phyloP scores from a whole-genome alignment of 2,888 invertebrate genomes.

The Apodemia zela region DNA sequence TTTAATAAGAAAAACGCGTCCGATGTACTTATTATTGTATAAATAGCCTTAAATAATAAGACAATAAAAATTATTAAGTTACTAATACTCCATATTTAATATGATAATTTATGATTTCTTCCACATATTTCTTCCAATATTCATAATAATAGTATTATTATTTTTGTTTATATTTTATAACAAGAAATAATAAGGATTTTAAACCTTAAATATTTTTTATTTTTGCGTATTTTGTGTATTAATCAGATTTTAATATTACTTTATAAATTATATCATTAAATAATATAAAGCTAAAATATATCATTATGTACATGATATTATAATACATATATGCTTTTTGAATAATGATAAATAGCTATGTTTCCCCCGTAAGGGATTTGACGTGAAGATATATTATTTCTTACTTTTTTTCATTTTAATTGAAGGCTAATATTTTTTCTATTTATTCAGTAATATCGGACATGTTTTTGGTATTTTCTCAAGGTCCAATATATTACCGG shows the following conservation, averaged over 20 bases:
- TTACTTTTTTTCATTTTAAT: background rate
- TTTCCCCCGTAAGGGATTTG: background rate
- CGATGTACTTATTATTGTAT: constrained; percentile 8
- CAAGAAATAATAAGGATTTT: background rate
- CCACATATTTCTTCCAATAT: background rate
- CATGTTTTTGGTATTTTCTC: constrained; percentile 5
- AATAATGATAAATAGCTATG: background rate
- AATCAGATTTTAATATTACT: background rate
- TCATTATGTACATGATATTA: background rate
- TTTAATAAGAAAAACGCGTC: background rate
- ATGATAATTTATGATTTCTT: background rate
- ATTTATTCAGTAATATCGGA: constrained; percentile 9
- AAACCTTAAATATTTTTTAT: background rate
- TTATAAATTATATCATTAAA: background rate
- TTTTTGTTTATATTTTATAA: background rate
- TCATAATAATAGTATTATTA: background rate
- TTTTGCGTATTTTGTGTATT: background rate
- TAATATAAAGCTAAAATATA: background rate
- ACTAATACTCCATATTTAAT: background rate
- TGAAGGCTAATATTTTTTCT: background rate
- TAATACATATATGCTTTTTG: too few relatives aligned
- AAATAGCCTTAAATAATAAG: constrained; percentile 13
- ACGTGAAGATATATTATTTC: background rate
- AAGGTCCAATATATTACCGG: constrained; percentile 12
- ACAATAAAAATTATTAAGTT: constrained; percentile 2